Percentiles rank a stretch among this genome's conserved stretches.
Evolutionary conservation across 92 coral and sea anemone genomes (phyloP).

Genomic region (Parazoanthus darwini): DNA sequence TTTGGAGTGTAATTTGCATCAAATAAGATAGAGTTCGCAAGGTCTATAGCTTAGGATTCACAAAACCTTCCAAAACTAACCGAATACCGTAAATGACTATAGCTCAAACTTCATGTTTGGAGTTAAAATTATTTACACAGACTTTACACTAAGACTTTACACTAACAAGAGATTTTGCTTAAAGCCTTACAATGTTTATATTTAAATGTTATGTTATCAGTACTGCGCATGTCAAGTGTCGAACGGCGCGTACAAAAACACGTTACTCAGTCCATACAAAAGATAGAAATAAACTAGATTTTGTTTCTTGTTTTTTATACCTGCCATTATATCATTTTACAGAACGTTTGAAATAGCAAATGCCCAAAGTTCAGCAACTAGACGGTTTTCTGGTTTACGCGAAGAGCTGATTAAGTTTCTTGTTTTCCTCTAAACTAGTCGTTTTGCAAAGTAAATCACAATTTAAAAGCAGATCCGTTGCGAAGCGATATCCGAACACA

Average conservation of each 20-base stretch:
- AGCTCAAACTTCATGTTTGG: too few relatives aligned
- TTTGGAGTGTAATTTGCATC: too few relatives aligned
- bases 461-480: too few relatives aligned
- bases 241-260: not conserved
- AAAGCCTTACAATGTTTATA: not conserved
- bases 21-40: too few relatives aligned
- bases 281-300: not conserved
- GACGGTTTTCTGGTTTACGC: not conserved
- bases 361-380: not conserved
- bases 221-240: not conserved
- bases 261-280: not conserved
- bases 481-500: not conserved
- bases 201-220: not conserved
- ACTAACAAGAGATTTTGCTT: not conserved
- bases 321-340: too few relatives aligned
- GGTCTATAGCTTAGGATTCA: too few relatives aligned
- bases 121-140: too few relatives aligned
- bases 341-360: not conserved
- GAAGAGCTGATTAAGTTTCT: not conserved
- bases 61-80: too few relatives aligned
- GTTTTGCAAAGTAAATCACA: not conserved
- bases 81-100: too few relatives aligned
- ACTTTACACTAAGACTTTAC: too few relatives aligned
- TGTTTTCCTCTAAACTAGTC: not conserved
- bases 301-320: not conserved